Evolutionary conservation across 2,888 invertebrate species (phyloP).

Genomic region (Argynnis bischoffii): DNA sequence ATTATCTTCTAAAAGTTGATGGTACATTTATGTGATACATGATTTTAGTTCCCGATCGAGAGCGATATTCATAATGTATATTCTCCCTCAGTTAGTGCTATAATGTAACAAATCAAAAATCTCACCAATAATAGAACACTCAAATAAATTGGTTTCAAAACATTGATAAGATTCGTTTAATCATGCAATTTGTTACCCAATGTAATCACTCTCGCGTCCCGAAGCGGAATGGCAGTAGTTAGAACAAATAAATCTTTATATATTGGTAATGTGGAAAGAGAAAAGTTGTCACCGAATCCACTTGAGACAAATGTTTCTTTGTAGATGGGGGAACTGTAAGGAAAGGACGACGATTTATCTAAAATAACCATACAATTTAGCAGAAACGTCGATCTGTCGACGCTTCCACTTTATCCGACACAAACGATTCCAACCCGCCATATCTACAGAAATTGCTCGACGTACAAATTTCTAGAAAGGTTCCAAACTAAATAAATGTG

Average conservation of each 20-base stretch:
- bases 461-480: conserved; percentile 63
- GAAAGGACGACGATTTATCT: conserved; percentile 76
- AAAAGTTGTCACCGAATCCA: conserved; percentile 66
- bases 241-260: conserved; percentile 50
- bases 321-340: conserved; percentile 71
- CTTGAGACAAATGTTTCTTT: conserved; percentile 74
- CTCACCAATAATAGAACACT: conserved; percentile 49
- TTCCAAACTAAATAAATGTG: conserved; percentile 68
- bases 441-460: conserved; percentile 76
- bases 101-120: conserved; percentile 34
- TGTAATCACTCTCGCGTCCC: conserved; percentile 38
- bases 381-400: conserved; percentile 72
- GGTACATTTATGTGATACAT: conserved; percentile 6
- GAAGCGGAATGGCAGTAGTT: conserved; percentile 39
- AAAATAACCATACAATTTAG: conserved; percentile 78
- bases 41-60: conserved; percentile 12
- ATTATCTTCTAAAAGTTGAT: conserved; percentile 8
- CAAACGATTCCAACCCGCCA: conserved; percentile 75
- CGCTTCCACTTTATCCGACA: conserved; percentile 77
- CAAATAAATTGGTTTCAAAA: conserved; percentile 54
- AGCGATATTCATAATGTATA: neutral
- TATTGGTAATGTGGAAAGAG: conserved; percentile 50
- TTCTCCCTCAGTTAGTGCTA: conserved; percentile 21
- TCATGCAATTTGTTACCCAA: conserved; percentile 39
- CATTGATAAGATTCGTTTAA: conserved; percentile 42